phyloP scores from a whole-genome alignment of 2,888 invertebrate genomes.

The Mesorhabditis spiculigera region DNA sequence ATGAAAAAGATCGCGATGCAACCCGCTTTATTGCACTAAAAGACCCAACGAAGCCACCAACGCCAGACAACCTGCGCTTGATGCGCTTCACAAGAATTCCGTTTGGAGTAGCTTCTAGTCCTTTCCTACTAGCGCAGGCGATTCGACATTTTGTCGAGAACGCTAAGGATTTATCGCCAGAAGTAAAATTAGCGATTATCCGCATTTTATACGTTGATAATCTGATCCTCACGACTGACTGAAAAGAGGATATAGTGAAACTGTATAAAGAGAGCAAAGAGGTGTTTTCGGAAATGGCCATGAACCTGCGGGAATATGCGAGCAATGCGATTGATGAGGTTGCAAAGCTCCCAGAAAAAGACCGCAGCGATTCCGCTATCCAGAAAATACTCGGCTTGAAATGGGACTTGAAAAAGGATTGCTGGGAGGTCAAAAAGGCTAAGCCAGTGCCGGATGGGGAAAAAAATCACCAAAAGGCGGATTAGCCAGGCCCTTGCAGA shows the following conservation, averaged over 20 bases:
- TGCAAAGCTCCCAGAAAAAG: conserved; percentile 5
- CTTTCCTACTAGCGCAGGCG: too few species aligned
- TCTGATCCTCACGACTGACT: background rate
- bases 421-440: background rate
- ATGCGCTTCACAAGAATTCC: too few species aligned
- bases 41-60: conserved; percentile 14
- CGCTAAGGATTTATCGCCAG: background rate
- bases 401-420: conserved; percentile 10
- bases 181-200: background rate
- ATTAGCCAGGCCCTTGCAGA: conserved; percentile 27
- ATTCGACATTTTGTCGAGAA: conserved; percentile 12
- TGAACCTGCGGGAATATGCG: background rate
- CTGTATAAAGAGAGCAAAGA: background rate
- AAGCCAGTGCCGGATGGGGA: background rate
- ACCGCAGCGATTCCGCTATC: background rate
- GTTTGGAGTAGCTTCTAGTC: too few species aligned
- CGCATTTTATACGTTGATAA: background rate
- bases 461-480: conserved; percentile 18
- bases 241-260: background rate
- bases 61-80: conserved; percentile 19
- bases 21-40: conserved; percentile 31
- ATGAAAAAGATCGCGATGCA: conserved; percentile 14
- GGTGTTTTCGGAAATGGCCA: background rate
- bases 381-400: conserved; percentile 11
- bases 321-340: background rate